phyloP scores from a whole-genome alignment of 2,888 invertebrate species.

The Morpho deidamia region DNA sequence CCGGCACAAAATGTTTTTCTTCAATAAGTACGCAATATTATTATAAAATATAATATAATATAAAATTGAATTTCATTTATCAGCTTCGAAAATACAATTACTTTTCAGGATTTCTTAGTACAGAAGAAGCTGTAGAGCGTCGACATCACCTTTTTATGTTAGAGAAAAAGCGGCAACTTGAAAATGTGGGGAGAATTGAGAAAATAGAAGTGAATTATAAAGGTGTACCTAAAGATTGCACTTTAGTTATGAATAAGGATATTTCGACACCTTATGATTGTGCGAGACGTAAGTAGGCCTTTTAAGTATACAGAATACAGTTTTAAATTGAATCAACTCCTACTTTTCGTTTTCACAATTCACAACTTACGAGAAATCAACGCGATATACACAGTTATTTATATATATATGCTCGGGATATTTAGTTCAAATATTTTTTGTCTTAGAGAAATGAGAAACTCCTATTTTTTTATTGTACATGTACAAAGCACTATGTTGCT shows the following conservation, averaged over 20 bases:
- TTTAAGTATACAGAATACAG: no score
- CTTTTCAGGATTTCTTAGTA: conserved; percentile 65
- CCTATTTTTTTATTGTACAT: no score
- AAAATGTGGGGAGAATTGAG: conserved; percentile 89
- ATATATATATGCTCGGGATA: no score
- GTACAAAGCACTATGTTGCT: no score
- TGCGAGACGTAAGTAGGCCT: conserved; percentile 85
- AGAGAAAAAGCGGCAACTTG: conserved; percentile 86
- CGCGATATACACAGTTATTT: no score
- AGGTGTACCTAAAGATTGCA: conserved; percentile 85
- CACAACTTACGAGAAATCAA: no score
- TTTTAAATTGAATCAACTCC: no score
- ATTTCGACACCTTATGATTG: conserved; percentile 96
- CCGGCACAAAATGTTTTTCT: conserved; percentile 29
- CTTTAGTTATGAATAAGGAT: conserved; percentile 92
- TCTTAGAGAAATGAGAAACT: no score
- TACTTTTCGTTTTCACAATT: no score
- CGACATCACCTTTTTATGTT: conserved; percentile 85
- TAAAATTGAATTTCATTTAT: not conserved
- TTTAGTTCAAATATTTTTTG: no score
- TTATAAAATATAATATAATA: not conserved
- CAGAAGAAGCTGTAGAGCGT: conserved; percentile 70
- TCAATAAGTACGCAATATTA: conserved; percentile 37
- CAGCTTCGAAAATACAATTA: not conserved
- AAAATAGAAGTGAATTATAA: conserved; percentile 92